These are phyloP conservation scores for Cephalotes varians DNA, from an alignment of 2,888 invertebrate genomes.

Conservation along the genomic window DNA sequence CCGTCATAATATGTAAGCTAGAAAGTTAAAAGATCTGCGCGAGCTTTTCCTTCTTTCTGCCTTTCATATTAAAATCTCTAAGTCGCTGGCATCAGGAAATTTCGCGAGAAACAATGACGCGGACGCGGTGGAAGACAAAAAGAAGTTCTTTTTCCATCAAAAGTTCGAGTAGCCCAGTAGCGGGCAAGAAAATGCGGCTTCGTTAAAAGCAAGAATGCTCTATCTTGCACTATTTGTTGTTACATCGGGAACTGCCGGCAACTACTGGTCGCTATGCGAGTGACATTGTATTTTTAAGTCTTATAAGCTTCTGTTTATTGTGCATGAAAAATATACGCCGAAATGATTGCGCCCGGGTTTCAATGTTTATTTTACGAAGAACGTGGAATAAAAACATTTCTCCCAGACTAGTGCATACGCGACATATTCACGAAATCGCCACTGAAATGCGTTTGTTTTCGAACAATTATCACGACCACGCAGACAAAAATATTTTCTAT, in stretches of 20 bases:
- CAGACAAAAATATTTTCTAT: constrained; percentile 47
- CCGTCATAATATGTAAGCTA: neutral
- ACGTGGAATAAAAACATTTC: constrained; percentile 51
- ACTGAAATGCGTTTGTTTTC: constrained; percentile 41
- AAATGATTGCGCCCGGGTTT: constrained; percentile 41
- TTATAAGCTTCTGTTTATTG: constrained; percentile 57
- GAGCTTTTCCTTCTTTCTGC: constrained; percentile 15
- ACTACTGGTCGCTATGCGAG: constrained; percentile 13
- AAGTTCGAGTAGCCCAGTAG: constrained; percentile 50
- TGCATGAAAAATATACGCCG: constrained; percentile 53
- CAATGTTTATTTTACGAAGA: constrained; percentile 34
- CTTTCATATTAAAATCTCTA: constrained; percentile 57
- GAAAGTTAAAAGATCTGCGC: constrained; percentile 5
- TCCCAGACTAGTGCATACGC: constrained; percentile 21
- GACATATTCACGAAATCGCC: constrained; percentile 30
- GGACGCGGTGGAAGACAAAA: constrained; percentile 12
- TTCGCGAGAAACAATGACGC: constrained; percentile 26
- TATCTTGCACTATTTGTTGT: constrained; percentile 40
- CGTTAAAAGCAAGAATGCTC: constrained; percentile 45
- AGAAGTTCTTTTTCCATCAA: constrained; percentile 60
- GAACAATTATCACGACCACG: constrained; percentile 43
- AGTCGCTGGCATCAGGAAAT: constrained; percentile 39
- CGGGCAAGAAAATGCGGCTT: constrained; percentile 47
- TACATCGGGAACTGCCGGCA: constrained; percentile 49
- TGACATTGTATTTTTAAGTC: constrained; percentile 56